Conservation (phyloP, 2,113 vertebrate genomes). For the Clupea harengus region DNA sequence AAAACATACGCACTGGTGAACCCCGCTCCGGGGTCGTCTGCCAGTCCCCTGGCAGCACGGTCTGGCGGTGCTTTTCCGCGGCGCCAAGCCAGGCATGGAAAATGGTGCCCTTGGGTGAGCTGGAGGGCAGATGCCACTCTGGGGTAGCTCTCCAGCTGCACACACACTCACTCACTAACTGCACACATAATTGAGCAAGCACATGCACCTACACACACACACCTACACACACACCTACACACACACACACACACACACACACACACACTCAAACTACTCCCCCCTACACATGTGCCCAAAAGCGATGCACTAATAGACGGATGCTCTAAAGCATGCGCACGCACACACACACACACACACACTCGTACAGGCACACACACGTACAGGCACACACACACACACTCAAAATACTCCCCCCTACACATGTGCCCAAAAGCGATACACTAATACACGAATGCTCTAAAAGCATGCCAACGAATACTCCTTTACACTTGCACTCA, state of each 20-base stretch:
- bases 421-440: too few relatives aligned
- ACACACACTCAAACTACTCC: neutral
- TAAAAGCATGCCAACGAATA: too few relatives aligned
- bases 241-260: constrained; percentile 21
- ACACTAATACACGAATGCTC: too few relatives aligned
- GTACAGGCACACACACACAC: constrained; percentile 22
- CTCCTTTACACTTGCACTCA: neutral
- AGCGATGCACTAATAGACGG: neutral
- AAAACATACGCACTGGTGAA: too few relatives aligned
- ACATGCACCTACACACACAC: constrained; percentile 8
- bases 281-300: too few relatives aligned
- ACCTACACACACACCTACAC: neutral
- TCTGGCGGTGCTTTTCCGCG: too few relatives aligned
- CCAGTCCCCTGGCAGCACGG: too few relatives aligned
- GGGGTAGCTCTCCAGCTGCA: neutral
- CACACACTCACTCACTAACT: neutral
- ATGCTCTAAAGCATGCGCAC: neutral
- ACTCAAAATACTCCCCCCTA: too few relatives aligned
- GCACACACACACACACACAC: neutral
- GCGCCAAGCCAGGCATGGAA: too few relatives aligned
- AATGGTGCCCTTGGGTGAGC: neutral
- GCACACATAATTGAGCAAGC: neutral
- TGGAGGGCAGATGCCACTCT: neutral
- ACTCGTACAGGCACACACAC: constrained; percentile 3
- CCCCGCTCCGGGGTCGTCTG: too few relatives aligned